phyloP scores from a whole-genome alignment of 2,113 vertebrate species.

The Rhodinocichla rosea region DNA sequence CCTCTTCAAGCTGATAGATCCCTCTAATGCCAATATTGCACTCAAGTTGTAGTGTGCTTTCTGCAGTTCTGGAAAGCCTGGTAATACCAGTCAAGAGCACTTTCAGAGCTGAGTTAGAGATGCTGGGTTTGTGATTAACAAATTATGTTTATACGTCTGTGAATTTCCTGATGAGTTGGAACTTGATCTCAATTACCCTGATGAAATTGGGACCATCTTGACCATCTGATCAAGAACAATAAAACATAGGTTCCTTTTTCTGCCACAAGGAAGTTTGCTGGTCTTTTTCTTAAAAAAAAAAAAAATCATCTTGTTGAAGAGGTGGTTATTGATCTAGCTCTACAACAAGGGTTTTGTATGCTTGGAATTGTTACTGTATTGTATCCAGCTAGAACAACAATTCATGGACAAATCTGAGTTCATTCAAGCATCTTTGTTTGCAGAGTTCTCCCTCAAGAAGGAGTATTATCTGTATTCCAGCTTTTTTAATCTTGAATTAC shows the following conservation, averaged over 20 bases:
- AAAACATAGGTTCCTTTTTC: neutral
- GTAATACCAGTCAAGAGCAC: neutral
- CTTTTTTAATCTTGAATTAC: neutral
- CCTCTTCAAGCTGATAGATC: constrained; percentile 29
- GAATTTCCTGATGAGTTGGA: neutral
- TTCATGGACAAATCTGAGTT: neutral
- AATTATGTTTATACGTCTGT: constrained; percentile 10
- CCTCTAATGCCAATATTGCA: neutral
- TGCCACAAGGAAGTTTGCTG: neutral
- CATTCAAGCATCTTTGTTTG: neutral
- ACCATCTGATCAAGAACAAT: neutral
- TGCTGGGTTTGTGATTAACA: neutral
- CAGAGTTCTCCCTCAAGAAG: neutral
- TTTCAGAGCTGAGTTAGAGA: neutral
- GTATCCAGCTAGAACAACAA: neutral
- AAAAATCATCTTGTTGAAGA: neutral
- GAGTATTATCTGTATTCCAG: neutral
- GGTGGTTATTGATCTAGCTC: neutral
- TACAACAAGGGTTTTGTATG: neutral
- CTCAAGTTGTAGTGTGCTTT: constrained; percentile 3
- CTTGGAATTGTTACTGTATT: neutral
- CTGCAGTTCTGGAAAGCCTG: neutral
- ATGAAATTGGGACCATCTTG: neutral
- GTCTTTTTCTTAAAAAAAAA: neutral
- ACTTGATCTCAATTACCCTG: constrained; percentile 13